Evolutionary conservation across 2,888 invertebrate species (phyloP), one percentile per base, ranked within the genome.

Genomic region (Cataglyphis rosenhaueri): DNA sequence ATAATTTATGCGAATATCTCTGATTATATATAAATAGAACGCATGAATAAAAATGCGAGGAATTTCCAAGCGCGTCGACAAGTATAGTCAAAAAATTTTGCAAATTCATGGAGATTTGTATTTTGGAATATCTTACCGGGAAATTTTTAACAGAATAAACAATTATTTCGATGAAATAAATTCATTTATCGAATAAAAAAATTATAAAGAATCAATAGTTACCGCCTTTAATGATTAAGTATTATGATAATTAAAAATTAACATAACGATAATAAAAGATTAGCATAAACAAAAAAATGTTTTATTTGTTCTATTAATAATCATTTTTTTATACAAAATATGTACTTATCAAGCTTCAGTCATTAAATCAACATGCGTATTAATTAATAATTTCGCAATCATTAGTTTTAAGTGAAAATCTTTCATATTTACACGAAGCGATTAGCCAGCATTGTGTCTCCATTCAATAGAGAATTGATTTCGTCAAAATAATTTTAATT

Each of bases 201-300:
- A n/a, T 8, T 52, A 15, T 52, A 8, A n/a, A n/a, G n/a, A 52
- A 8, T 38, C 61, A 0, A 59, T 38, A 18, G 25, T 15, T 25
- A 21, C 18, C 35, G 12, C 38, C 59, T 71, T 35, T 25, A 57
- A 57, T 1, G 21, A 44, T 71, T 71, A 29, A 29, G 29, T 29
- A 38, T 61, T 61, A 59, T 38, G 62, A 61, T 61, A 71, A 71
- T 35, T 35, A 57, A 71, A 48, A n/a, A 71, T 71, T 62, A 62
- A 38, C 61, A 59, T 18, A 29, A 29, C 2, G 29, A 29, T 29
- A 29, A 29, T 29, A 29, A 29, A 29, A 29, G 29, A 29, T 29
- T 29, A 29, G 61, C 18, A 59, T 71, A 59, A 71, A 35, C 15
- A 62, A 62, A 59, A 61, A 38, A 61, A 38, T 71, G 12, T 62